phyloP scores from a whole-genome alignment of 2,888 invertebrate species.

The Dorcus parallelipipedus region DNA sequence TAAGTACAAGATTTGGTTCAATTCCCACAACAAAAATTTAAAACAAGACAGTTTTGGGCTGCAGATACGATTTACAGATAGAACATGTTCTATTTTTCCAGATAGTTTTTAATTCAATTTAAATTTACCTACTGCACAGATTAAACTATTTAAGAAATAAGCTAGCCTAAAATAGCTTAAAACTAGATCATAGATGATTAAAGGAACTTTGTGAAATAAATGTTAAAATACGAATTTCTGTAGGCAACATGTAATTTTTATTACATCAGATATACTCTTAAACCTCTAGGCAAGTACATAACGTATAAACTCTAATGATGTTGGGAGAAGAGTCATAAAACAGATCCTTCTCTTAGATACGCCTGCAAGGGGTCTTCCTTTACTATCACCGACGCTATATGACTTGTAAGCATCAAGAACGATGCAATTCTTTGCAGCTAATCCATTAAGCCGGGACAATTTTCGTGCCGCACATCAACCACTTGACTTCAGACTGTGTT shows the following conservation, averaged over 20 bases:
- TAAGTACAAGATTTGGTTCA: too few species aligned
- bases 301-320: constrained; percentile 2
- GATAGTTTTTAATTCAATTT: too few species aligned
- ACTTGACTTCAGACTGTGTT: neutral
- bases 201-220: too few species aligned
- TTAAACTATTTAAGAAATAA: too few species aligned
- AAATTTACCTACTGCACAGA: too few species aligned
- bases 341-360: neutral
- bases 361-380: neutral
- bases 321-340: neutral
- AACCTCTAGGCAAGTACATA: neutral
- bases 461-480: neutral
- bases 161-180: too few species aligned
- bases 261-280: neutral
- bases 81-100: too few species aligned
- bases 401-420: neutral
- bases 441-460: neutral
- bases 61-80: too few species aligned
- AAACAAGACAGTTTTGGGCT: too few species aligned
- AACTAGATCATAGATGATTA: too few species aligned
- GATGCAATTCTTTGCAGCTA: neutral
- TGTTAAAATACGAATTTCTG: neutral
- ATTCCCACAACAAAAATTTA: too few species aligned
- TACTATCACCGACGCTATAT: neutral
- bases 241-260: neutral